These are phyloP conservation scores for Agriopis aurantiaria DNA, from an alignment of 2,888 invertebrate genomes.

Conservation along the genomic window DNA sequence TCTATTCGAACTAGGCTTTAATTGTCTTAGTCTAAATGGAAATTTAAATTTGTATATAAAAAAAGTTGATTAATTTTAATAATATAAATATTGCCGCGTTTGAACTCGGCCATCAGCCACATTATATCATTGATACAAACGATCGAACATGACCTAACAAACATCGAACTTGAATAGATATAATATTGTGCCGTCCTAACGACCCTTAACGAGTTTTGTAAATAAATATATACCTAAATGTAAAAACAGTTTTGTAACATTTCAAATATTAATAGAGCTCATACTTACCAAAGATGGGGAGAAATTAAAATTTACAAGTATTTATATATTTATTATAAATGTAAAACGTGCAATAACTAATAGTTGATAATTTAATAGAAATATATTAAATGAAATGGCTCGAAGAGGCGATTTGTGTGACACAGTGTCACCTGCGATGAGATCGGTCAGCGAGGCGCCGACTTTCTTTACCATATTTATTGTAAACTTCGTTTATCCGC, in stretches of 20 bases:
- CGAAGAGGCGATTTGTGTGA: slow-evolving; percentile 68
- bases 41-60: slow-evolving; percentile 85
- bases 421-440: slow-evolving; percentile 53
- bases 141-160: slow-evolving; percentile 75
- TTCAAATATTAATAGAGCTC: slow-evolving; percentile 85
- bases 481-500: slow-evolving; percentile 78
- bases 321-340: slow-evolving; percentile 87
- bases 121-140: slow-evolving; percentile 58
- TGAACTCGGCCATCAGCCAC: slow-evolving; percentile 60
- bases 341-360: slow-evolving; percentile 87
- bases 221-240: slow-evolving; percentile 83
- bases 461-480: slow-evolving; percentile 81
- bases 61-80: slow-evolving; percentile 70
- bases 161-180: slow-evolving; percentile 86
- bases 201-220: slow-evolving; percentile 85
- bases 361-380: slow-evolving; percentile 85
- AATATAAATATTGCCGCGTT: slow-evolving; percentile 69
- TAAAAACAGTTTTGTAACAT: slow-evolving; percentile 85
- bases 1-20: slow-evolving; percentile 85
- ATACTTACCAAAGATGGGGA: slow-evolving; percentile 84
- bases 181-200: slow-evolving; percentile 86
- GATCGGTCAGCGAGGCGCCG: slow-evolving; percentile 49
- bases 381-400: slow-evolving; percentile 80
- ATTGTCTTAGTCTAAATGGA: slow-evolving; percentile 85
- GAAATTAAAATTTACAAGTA: slow-evolving; percentile 85